Base-by-base conservation (phyloP, 2,113 vertebrate genomes). In the Dromas ardeola region DNA sequence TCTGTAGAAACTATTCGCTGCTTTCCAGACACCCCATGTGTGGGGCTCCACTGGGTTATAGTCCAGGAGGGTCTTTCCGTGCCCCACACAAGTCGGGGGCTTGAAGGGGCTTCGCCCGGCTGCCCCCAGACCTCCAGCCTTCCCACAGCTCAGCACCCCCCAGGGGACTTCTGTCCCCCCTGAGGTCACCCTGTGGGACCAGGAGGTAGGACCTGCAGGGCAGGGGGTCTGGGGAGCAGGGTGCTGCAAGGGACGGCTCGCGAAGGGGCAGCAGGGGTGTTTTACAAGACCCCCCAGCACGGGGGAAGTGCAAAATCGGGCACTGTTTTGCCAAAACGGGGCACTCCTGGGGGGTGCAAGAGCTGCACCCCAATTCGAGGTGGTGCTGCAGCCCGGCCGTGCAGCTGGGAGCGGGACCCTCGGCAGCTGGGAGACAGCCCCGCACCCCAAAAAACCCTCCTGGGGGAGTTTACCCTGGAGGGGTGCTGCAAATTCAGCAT, bases 121-220 rank as follows among this genome's bases (percentile, higher is more conserved):
- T 80, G 26, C 5, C 18, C 38, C 71, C 38, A 71, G 3, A 63
- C 7, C 13, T 58, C 32, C 17, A 25, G 17, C 36, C 1, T 55
- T 38, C 29, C 53, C 3, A 2, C 4, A 25, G 45, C 26, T 42
- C 4, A 12, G 8, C 0, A 0, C 4, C 6, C 3, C 62, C 23
- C 15, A 6, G 38, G 47, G 65, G 22, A 27, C 8, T 62, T 52
- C 40, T 36, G 53, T 49, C 30, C 5, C 1, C 23, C 18, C 29
- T 0, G 0, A 65, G 21, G 34, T 32, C 55, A 16, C 78, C 18
- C 38, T 2, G 0, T 9, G 15, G 71, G 56, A 62, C 7, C 2
- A 1, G 18, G 18, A 49, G 27, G 43, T n/a, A n/a, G n/a, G n/a
- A n/a, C n/a, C n/a, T 1, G 1, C 8, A 34, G 45, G 21, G 7